phyloP scores from a whole-genome alignment of 2,888 invertebrate species.

The Notodromas monacha region DNA sequence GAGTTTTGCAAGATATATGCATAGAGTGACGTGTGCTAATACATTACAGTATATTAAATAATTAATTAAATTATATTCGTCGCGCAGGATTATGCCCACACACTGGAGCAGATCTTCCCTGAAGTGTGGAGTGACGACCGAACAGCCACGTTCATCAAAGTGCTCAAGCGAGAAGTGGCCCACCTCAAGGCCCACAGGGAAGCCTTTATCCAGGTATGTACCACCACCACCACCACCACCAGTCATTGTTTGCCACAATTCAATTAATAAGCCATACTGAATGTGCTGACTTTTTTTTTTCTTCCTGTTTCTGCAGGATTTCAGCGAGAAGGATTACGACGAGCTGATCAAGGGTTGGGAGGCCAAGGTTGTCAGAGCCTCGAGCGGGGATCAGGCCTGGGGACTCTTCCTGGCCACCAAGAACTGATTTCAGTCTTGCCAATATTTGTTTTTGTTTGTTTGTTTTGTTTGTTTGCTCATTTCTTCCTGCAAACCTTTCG shows the following conservation, averaged over 20 bases:
- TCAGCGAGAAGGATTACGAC: constrained; percentile 19
- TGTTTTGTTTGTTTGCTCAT: too few species aligned
- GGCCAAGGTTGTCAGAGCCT: constrained; percentile 16
- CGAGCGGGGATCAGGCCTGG: constrained; percentile 19
- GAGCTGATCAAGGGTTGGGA: constrained; percentile 19
- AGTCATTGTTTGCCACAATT: constrained; percentile 1
- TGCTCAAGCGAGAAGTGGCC: constrained; percentile 18
- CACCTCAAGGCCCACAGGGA: constrained; percentile 16
- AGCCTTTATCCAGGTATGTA: constrained; percentile 16
- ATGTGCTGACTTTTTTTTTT: constrained; percentile 2
- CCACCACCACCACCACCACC: too few species aligned
- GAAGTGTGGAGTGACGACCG: constrained; percentile 19
- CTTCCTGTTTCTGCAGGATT: constrained; percentile 14
- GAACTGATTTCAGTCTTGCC: constrained; percentile 6
- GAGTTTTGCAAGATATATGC: too few species aligned
- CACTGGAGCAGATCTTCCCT: constrained; percentile 18
- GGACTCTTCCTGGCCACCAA: constrained; percentile 14
- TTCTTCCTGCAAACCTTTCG: too few species aligned
- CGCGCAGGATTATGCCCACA: constrained; percentile 13
- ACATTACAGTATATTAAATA: too few species aligned
- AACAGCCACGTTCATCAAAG: constrained; percentile 19
- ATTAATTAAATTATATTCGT: too few species aligned
- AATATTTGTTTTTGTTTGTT: too few species aligned
- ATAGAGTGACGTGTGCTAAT: too few species aligned
- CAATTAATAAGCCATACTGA: neutral